Evolutionary conservation across 2,113 vertebrate species (phyloP).

Genomic region (Syngnathus typhle): DNA sequence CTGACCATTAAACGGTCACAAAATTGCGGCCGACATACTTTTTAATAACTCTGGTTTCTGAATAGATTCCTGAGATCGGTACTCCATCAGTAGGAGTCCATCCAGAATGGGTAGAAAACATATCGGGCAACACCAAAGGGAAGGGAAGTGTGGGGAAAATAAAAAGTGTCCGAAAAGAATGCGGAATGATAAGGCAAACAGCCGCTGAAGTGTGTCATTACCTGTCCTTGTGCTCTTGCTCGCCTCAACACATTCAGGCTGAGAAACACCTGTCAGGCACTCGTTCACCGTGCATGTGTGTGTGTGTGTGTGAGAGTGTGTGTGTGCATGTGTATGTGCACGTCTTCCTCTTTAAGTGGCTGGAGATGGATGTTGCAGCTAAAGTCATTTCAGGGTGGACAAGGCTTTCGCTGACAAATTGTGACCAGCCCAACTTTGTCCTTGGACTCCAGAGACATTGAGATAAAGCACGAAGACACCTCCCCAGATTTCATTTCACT

Average conservation of each 20-base stretch:
- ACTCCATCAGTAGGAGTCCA: neutral
- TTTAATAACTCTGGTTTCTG: too few relatives aligned
- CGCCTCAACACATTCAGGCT: conserved; percentile 27
- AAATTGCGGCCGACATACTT: too few relatives aligned
- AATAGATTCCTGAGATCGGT: too few relatives aligned
- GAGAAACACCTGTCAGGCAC: conserved; percentile 27
- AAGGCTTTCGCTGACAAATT: conserved; percentile 38
- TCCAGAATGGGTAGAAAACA: neutral
- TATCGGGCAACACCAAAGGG: neutral
- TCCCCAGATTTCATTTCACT: conserved; percentile 14
- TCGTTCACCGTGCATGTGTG: neutral
- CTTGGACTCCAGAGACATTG: conserved; percentile 36
- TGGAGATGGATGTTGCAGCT: conserved; percentile 36
- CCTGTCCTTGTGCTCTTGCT: conserved; percentile 22
- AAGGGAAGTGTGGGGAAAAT: conserved; percentile 10
- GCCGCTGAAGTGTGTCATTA: conserved; percentile 39
- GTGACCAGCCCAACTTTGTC: conserved; percentile 43
- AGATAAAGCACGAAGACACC: conserved; percentile 24
- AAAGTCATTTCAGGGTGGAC: conserved; percentile 32
- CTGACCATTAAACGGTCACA: too few relatives aligned
- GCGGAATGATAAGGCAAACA: conserved; percentile 28
- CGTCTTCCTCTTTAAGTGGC: conserved; percentile 12
- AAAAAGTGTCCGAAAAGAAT: conserved; percentile 10
- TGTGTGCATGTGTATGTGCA: conserved; percentile 9
- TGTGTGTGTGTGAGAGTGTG: neutral